phyloP scores from a whole-genome alignment of 2,113 vertebrate species.

The Saccopteryx leptura region DNA sequence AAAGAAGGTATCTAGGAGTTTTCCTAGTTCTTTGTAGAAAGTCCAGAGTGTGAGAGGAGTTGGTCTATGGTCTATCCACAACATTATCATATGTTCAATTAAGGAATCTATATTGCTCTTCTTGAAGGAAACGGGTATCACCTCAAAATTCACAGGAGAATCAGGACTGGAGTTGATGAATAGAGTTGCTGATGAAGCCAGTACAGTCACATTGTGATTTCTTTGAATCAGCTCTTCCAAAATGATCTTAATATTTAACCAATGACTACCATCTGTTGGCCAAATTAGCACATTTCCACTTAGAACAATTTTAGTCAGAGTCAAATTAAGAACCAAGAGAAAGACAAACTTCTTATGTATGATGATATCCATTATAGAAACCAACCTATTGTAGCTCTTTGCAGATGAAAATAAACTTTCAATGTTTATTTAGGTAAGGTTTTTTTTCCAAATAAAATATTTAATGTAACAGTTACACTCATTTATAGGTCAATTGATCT shows the following conservation, averaged over 20 bases:
- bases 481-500: slow-evolving; percentile 51
- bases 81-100: slow-evolving; percentile 74
- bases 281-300: slow-evolving; percentile 90
- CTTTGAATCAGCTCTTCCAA: slow-evolving; percentile 86
- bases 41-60: slow-evolving; percentile 85
- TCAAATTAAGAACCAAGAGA: slow-evolving; percentile 84
- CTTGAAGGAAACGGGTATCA: slow-evolving; percentile 82
- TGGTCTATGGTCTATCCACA: slow-evolving; percentile 88
- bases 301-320: slow-evolving; percentile 70
- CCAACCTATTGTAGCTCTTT: slow-evolving; percentile 30
- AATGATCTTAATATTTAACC: slow-evolving; percentile 90
- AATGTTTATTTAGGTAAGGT: neutral
- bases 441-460: slow-evolving; percentile 38
- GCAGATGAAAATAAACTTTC: neutral
- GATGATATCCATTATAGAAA: neutral
- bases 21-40: slow-evolving; percentile 86
- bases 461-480: neutral
- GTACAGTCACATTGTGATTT: slow-evolving; percentile 88
- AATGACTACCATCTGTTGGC: slow-evolving; percentile 91
- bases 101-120: slow-evolving; percentile 66
- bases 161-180: slow-evolving; percentile 82
- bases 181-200: slow-evolving; percentile 83
- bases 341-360: slow-evolving; percentile 78
- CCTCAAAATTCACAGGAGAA: slow-evolving; percentile 77
- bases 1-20: slow-evolving; percentile 58